Percentiles rank a stretch among this genome's conserved stretches.
phyloP scores from a whole-genome alignment of 2,113 vertebrate species.

The Heptranchias perlo region DNA sequence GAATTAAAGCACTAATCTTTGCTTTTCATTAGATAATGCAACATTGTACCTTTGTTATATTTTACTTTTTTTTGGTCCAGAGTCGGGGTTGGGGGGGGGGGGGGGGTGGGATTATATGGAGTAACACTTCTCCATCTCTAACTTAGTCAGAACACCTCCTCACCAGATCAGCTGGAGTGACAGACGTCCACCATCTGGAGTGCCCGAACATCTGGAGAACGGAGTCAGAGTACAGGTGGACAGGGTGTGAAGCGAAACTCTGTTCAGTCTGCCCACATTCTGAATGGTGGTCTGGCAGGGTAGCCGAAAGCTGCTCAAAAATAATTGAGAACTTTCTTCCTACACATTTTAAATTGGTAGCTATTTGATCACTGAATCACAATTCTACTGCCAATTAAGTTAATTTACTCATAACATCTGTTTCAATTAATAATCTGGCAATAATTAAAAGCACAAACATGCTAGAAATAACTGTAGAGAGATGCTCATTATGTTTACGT shows the following conservation, averaged over 20 bases:
- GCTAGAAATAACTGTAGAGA: background rate
- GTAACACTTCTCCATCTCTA: too few relatives aligned
- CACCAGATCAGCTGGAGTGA: too few relatives aligned
- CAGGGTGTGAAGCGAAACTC: too few relatives aligned
- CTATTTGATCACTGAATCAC: background rate
- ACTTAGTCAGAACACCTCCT: too few relatives aligned
- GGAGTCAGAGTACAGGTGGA: too few relatives aligned
- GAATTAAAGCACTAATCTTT: background rate
- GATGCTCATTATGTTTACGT: background rate
- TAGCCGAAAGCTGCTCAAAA: background rate
- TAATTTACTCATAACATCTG: background rate
- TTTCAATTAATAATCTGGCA: background rate
- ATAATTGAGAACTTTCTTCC: too few relatives aligned
- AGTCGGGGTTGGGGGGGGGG: background rate
- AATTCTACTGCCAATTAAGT: background rate
- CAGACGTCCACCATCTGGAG: too few relatives aligned
- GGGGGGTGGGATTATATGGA: background rate
- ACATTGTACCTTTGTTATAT: background rate
- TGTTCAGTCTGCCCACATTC: too few relatives aligned
- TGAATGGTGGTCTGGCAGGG: background rate
- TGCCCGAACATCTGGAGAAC: too few relatives aligned
- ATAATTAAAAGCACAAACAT: background rate
- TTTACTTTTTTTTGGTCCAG: background rate
- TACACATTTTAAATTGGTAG: background rate
- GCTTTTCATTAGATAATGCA: background rate